Evolutionary conservation across 2,113 vertebrate species (phyloP).

Genomic region (Boulengeromyrus knoepffleri): DNA sequence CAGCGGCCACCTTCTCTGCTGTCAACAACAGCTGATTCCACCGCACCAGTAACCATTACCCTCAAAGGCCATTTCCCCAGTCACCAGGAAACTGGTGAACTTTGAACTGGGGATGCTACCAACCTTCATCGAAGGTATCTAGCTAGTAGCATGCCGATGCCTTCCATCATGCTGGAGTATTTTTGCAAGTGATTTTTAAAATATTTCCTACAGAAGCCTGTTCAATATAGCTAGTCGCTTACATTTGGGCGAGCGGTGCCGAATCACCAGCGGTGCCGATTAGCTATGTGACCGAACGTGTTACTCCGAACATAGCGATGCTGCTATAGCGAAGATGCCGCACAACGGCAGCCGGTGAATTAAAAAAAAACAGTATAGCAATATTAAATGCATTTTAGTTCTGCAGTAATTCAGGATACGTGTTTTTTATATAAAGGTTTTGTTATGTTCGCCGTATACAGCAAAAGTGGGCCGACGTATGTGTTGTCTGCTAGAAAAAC

Average conservation of each 20-base stretch:
- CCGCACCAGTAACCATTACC: conserved; percentile 22
- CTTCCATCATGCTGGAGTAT: background rate
- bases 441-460: background rate
- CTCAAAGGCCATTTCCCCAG: background rate
- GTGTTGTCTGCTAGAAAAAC: background rate
- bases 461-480: background rate
- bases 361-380: background rate
- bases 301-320: background rate
- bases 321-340: background rate
- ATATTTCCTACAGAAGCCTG: background rate
- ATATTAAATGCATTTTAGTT: background rate
- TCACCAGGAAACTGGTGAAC: conserved; percentile 6
- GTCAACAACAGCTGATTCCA: conserved; percentile 24
- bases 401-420: background rate
- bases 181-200: background rate
- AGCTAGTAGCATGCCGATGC: background rate
- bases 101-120: conserved; percentile 6
- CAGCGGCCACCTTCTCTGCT: background rate
- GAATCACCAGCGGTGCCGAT: background rate
- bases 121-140: background rate
- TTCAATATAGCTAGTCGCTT: background rate
- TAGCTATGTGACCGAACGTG: too few species aligned
- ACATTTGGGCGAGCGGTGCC: background rate
- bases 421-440: background rate
- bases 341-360: background rate